These are phyloP conservation scores for Trichogramma dendrolimi DNA, from an alignment of 2,888 invertebrate species.

Conservation along the genomic window DNA sequence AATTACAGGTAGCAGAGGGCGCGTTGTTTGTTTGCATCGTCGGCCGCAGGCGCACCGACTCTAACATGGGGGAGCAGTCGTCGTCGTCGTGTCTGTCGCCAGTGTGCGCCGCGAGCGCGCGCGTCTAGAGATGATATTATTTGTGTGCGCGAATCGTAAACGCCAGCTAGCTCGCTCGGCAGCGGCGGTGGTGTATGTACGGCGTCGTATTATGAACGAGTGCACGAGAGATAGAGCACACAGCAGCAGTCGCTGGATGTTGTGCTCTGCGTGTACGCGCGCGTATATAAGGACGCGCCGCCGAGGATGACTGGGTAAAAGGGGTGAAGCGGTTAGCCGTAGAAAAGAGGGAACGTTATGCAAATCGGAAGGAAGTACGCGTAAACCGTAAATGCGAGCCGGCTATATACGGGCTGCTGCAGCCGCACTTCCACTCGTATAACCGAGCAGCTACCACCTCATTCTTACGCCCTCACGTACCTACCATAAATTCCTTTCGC, in stretches of 20 bases:
- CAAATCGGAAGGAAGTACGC: constrained; percentile 37
- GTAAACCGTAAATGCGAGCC: constrained; percentile 38
- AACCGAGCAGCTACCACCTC: constrained; percentile 23
- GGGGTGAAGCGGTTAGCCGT: constrained; percentile 27
- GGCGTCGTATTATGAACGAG: constrained; percentile 10
- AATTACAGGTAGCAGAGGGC: too few species aligned
- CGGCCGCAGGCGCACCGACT: too few species aligned
- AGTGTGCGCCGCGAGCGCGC: too few species aligned
- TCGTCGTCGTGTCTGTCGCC: too few species aligned
- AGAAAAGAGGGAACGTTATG: constrained; percentile 32
- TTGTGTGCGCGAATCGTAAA: too few species aligned
- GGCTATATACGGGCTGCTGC: not conserved
- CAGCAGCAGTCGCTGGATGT: not conserved
- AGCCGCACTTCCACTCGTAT: not conserved
- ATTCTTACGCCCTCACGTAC: constrained; percentile 37
- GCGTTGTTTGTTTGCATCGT: too few species aligned
- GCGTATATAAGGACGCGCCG: not conserved
- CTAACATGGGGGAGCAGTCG: too few species aligned
- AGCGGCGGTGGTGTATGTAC: too few species aligned
- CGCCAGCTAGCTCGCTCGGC: too few species aligned
- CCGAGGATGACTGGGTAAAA: constrained; percentile 12
- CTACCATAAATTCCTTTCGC: constrained; percentile 40
- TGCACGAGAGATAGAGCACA: constrained; percentile 5
- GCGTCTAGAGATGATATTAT: too few species aligned
- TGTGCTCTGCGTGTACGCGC: not conserved